These are phyloP conservation scores for Tinea trinotella DNA, from an alignment of 2,888 invertebrate genomes.

Conservation along the genomic window DNA sequence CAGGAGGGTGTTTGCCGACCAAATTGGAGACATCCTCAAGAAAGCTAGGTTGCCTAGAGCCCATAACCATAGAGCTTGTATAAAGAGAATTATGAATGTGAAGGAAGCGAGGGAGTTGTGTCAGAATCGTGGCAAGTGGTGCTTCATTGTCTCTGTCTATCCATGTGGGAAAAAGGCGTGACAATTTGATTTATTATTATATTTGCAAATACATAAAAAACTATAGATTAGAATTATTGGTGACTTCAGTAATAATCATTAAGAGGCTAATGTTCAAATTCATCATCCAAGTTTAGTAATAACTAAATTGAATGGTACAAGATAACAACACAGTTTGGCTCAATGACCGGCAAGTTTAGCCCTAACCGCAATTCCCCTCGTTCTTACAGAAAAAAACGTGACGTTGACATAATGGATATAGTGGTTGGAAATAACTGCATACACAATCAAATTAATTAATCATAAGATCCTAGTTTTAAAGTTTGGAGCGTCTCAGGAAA, in stretches of 20 bases:
- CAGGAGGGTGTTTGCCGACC: too few species aligned
- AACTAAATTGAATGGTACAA: conserved; percentile 20
- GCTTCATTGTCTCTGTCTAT: too few species aligned
- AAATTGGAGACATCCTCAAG: too few species aligned
- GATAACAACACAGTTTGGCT: conserved; percentile 54
- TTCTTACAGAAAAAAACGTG: conserved; percentile 24
- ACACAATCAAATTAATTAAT: conserved; percentile 71
- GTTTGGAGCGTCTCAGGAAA: conserved; percentile 39
- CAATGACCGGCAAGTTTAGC: conserved; percentile 59
- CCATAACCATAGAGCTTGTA: too few species aligned
- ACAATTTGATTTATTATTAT: too few species aligned
- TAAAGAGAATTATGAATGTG: too few species aligned
- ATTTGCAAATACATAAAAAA: too few species aligned
- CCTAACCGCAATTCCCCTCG: conserved; percentile 43
- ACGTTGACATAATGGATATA: conserved; percentile 46
- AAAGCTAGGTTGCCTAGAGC: too few species aligned
- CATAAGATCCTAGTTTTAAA: conserved; percentile 54
- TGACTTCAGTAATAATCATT: not conserved
- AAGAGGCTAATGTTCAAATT: not conserved
- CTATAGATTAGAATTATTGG: not conserved
- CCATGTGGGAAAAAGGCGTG: too few species aligned
- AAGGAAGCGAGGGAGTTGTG: too few species aligned
- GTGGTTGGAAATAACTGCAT: conserved; percentile 52
- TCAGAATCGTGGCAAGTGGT: too few species aligned
- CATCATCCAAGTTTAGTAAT: conserved; percentile 6